Conservation (phyloP, 2,797 vertebrate genomes). For the Silurus lanzhouensis region DNA sequence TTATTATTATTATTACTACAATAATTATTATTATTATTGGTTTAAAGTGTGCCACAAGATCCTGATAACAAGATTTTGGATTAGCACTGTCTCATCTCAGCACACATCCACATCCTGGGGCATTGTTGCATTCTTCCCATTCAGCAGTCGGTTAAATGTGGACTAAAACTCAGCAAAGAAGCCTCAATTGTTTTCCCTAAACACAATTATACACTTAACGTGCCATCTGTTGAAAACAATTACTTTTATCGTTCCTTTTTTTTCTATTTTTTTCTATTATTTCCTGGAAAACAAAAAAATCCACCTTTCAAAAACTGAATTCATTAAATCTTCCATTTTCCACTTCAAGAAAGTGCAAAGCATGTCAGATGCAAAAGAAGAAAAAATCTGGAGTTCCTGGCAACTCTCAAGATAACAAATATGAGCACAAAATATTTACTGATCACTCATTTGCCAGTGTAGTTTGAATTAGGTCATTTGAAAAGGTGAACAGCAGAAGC, state of each 20-base stretch:
- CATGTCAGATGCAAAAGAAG: not conserved
- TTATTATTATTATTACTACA: too few relatives aligned
- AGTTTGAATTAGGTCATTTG: constrained; percentile 4
- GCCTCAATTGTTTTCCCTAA: constrained; percentile 27
- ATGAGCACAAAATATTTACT: constrained; percentile 11
- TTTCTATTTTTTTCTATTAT: constrained; percentile 23
- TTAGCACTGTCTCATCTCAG: constrained; percentile 42
- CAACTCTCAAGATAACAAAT: constrained; percentile 9
- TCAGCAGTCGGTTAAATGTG: constrained; percentile 45
- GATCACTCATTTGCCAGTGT: not conserved
- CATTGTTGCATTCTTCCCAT: constrained; percentile 36
- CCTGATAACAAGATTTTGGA: not conserved
- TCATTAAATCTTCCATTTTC: constrained; percentile 34
- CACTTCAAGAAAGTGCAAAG: not conserved
- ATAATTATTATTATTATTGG: too few relatives aligned
- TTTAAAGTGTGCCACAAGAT: not conserved
- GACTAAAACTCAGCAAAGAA: constrained; percentile 25
- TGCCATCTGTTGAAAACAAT: constrained; percentile 49
- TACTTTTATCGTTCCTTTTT: constrained; percentile 28
- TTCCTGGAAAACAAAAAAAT: not conserved
- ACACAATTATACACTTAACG: constrained; percentile 40
- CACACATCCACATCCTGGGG: constrained; percentile 38
- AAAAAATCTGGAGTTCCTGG: not conserved
- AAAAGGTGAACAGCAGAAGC: constrained; percentile 35
- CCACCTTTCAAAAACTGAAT: constrained; percentile 29